Conservation (phyloP, 2,888 invertebrate genomes). For the Phyto melanocephala region DNA sequence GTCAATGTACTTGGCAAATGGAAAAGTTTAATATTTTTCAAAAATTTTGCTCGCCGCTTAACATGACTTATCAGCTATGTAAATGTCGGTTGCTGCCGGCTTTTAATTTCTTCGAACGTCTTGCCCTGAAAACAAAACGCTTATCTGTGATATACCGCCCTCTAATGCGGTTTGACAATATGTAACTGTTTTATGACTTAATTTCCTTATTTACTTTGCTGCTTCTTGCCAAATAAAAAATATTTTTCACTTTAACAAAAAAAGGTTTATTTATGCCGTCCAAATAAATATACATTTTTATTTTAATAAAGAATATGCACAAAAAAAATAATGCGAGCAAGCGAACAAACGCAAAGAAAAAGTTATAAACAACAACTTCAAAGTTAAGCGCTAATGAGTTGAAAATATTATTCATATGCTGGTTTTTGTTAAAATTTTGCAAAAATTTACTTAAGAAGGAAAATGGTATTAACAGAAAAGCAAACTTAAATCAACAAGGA, state of each 20-base stretch:
- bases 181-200: background rate
- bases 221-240: conserved; percentile 5
- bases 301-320: conserved; percentile 1
- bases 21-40: too few species aligned
- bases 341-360: background rate
- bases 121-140: too few species aligned
- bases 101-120: too few species aligned
- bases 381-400: conserved; percentile 62
- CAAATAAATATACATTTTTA: conserved; percentile 2
- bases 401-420: conserved; percentile 9
- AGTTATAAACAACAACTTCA: conserved; percentile 42
- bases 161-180: background rate
- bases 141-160: too few species aligned
- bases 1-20: too few species aligned
- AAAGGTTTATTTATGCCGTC: conserved; percentile 30
- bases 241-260: conserved; percentile 2
- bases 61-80: too few species aligned
- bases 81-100: too few species aligned
- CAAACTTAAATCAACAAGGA: conserved; percentile 28
- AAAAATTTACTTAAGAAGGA: conserved; percentile 34
- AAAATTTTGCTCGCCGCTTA: too few species aligned
- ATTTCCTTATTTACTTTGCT: background rate
- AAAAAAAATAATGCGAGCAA: background rate
- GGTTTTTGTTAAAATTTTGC: conserved; percentile 22
- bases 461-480: conserved; percentile 12